Evolutionary conservation across 2,888 invertebrate genomes (phyloP), one percentile per base, ranked within the genome.

Genomic region (Ochlodes sylvanus): DNA sequence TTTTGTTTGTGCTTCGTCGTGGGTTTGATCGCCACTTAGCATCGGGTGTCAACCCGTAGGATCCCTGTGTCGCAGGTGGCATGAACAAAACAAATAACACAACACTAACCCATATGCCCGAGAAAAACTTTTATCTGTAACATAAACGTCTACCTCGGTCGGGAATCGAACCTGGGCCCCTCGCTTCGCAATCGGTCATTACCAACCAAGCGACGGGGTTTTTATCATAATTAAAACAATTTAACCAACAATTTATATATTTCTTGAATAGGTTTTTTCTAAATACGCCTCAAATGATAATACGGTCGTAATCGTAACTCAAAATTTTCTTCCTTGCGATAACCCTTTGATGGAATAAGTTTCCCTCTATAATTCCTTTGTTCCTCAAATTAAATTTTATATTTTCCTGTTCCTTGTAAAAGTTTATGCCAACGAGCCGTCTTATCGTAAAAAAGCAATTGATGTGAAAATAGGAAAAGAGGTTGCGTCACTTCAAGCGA

Each of bases 261-360:
- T 21, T 65, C 61, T 15, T 21, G 17, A 58, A 69, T 63, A 54
- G 63, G n/a, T 64, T 52, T 58, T 63, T 38, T 12, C 44, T 15
- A 17, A 17, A 17, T 17, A 15, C 15, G 1, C 15, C 44, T 17
- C 15, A 54, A 55, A 61, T 9, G 19, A 27, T 60, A 61, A 60
- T 61, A 50, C 21, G 52, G 52, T 27, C 52, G 21, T 21, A 19
- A 21, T 27, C 52, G 21, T 21, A 19, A 21, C 21, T 54, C 32
- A 7, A 54, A 54, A 54, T 27, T 54, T 32, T 32, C 32, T 14
- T 54, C 54, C 27, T 68, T 70, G 68, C 68, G 71, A 72, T 72
- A 72, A 71, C 70, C 71, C 71, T 73, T 71, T 73, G 73, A 71
- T 73, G 70, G 72, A 70, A 74, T 74, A 74, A 75, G 69, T 74